Evolutionary conservation across 2,113 vertebrate genomes (phyloP).

Genomic region (Nesoenas mayeri): DNA sequence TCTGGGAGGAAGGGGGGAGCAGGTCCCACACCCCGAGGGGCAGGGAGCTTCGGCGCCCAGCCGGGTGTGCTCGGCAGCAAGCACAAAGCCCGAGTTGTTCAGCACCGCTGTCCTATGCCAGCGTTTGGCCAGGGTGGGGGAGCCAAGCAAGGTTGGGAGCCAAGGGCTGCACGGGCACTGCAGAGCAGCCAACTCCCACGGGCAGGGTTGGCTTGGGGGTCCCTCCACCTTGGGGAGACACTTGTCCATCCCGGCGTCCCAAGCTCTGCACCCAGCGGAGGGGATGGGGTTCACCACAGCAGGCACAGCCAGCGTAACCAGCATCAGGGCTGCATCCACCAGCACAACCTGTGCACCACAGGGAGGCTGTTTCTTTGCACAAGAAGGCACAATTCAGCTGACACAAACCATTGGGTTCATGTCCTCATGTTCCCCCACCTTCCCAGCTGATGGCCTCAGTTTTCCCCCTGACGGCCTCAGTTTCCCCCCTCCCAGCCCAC

Average conservation of each 20-base stretch:
- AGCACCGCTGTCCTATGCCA: background rate
- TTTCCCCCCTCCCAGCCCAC: background rate
- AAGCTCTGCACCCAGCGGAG: background rate
- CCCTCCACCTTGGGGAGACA: background rate
- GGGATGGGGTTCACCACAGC: background rate
- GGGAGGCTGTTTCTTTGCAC: background rate
- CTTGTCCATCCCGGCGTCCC: background rate
- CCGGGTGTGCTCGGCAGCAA: background rate
- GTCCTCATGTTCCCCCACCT: background rate
- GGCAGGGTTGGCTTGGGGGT: background rate
- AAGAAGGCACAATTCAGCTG: background rate
- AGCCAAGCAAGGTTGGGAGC: background rate
- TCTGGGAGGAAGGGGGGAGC: background rate
- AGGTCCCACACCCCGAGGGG: background rate
- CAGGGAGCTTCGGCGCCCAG: background rate
- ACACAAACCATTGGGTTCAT: fast-evolving
- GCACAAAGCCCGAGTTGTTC: constrained; percentile 69
- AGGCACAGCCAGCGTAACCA: background rate
- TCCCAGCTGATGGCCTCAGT: background rate
- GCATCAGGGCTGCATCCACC: background rate
- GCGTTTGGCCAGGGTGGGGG: background rate
- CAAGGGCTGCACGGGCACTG: background rate
- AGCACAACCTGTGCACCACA: fast-evolving
- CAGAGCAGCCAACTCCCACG: background rate
- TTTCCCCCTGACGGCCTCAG: background rate